Evolutionary conservation across 2,113 vertebrate genomes (phyloP).

Genomic region (Motacilla tschutschensis): DNA sequence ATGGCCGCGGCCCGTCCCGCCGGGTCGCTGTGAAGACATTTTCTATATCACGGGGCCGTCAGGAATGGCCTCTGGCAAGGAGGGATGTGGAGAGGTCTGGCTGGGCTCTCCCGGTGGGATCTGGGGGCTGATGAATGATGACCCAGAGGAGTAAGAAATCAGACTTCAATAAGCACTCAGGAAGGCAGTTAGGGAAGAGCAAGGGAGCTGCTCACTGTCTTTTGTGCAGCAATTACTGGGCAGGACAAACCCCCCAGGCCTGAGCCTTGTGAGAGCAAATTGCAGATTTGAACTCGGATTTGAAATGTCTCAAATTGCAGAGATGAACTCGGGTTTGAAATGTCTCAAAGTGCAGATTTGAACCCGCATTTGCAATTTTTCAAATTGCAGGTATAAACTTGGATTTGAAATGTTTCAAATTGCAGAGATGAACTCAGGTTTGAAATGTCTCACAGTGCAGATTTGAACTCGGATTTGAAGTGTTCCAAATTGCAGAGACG

Average conservation of each 20-base stretch:
- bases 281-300: fast-evolving
- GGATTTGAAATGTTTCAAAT: fast-evolving
- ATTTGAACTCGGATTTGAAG: fast-evolving
- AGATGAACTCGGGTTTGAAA: neutral
- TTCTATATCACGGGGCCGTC: slow-evolving; percentile 69
- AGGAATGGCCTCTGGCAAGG: slow-evolving; percentile 77
- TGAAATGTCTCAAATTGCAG: neutral
- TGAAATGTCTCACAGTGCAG: fast-evolving
- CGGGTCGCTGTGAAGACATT: slow-evolving; percentile 68
- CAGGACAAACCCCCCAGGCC: slow-evolving; percentile 50
- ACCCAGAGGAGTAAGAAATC: slow-evolving; percentile 70
- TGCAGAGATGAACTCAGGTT: fast-evolving
- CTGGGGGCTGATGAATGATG: slow-evolving; percentile 71
- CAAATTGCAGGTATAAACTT: fast-evolving
- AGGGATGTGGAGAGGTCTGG: slow-evolving; percentile 63
- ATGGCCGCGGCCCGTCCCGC: slow-evolving; percentile 74
- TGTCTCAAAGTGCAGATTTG: neutral
- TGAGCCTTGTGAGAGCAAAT: neutral
- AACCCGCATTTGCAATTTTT: fast-evolving
- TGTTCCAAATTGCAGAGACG: too few relatives aligned
- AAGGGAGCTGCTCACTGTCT: slow-evolving; percentile 71
- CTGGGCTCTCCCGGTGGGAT: slow-evolving; percentile 55
- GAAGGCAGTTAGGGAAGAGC: slow-evolving; percentile 56
- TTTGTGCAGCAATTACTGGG: slow-evolving; percentile 64
- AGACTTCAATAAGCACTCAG: slow-evolving; percentile 74